Evolutionary conservation across 2,113 vertebrate genomes (phyloP).

Genomic region (Mandrillus leucophaeus): DNA sequence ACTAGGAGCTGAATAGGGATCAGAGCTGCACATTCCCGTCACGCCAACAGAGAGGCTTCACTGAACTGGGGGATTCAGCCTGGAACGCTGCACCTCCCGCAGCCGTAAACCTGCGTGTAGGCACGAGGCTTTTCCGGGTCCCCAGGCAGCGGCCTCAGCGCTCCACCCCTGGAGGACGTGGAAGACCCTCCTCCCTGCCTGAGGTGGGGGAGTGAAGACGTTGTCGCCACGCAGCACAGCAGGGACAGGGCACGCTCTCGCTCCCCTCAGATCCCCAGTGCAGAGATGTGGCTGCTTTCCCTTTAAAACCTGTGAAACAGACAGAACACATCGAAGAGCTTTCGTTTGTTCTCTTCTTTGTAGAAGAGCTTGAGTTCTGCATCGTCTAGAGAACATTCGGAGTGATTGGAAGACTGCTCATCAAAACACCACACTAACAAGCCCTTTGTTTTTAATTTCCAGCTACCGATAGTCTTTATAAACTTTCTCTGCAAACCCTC

Average conservation of each 20-base stretch:
- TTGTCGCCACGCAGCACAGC: fast-evolving
- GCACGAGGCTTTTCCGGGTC: no score
- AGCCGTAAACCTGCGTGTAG: no score
- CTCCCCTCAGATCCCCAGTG: fast-evolving
- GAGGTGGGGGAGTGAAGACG: background rate
- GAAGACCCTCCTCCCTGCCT: background rate
- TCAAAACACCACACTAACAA: background rate
- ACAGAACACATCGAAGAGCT: background rate
- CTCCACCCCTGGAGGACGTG: background rate
- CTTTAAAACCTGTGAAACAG: background rate
- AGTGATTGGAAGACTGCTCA: background rate
- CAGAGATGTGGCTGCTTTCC: background rate
- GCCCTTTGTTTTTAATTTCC: constrained; percentile 67
- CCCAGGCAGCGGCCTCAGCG: background rate
- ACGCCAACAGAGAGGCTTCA: fast-evolving
- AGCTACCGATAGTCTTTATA: constrained; percentile 97
- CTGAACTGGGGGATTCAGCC: background rate
- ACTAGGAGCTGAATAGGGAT: background rate
- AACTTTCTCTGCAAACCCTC: constrained; percentile 96
- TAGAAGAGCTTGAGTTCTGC: background rate
- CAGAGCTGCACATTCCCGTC: background rate
- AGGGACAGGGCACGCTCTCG: fast-evolving
- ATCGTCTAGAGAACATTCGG: background rate
- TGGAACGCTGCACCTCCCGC: fast-evolving
- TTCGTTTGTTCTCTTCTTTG: background rate